Evolutionary conservation across 1,140 invertebrate species (phyloP).

Genomic region (Philotrypesis tridentata): DNA sequence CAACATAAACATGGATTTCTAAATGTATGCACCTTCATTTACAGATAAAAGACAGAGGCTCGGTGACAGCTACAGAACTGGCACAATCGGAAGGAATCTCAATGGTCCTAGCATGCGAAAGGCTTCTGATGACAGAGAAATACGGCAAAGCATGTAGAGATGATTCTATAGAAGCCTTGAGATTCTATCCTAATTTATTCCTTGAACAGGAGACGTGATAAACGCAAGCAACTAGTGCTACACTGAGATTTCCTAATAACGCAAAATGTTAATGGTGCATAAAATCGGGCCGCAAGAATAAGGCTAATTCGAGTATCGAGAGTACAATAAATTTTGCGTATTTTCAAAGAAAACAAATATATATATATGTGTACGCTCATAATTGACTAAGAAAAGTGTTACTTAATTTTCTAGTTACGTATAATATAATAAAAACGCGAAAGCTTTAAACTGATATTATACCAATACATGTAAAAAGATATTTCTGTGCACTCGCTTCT

Average conservation of each 20-base stretch:
- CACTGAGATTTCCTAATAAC: constrained; percentile 34
- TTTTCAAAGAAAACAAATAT: constrained; percentile 32
- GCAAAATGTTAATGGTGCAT: constrained; percentile 22
- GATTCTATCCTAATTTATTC: constrained; percentile 94
- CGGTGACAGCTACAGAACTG: constrained; percentile 89
- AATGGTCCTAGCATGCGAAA: constrained; percentile 91
- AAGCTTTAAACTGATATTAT: constrained; percentile 36
- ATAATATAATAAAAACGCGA: background rate
- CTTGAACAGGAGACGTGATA: constrained; percentile 69
- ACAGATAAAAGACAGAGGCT: constrained; percentile 83
- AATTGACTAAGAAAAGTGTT: constrained; percentile 19
- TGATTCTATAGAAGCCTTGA: constrained; percentile 93
- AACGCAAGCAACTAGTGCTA: background rate
- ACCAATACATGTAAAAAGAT: constrained; percentile 26
- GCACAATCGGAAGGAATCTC: constrained; percentile 88
- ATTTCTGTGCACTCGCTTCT: constrained; percentile 8
- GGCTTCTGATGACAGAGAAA: constrained; percentile 87
- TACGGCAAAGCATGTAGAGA: constrained; percentile 91
- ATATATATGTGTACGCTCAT: background rate
- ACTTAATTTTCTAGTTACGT: constrained; percentile 32
- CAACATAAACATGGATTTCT: constrained; percentile 43
- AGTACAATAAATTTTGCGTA: constrained; percentile 38
- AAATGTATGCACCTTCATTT: constrained; percentile 57
- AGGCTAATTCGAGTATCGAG: constrained; percentile 15
- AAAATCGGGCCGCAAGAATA: background rate